Percentiles rank a stretch among this genome's conserved stretches.
These are phyloP conservation scores for Ischnus inquisitorius DNA, from an alignment of 2,888 invertebrate genomes.

Conservation along the genomic window DNA sequence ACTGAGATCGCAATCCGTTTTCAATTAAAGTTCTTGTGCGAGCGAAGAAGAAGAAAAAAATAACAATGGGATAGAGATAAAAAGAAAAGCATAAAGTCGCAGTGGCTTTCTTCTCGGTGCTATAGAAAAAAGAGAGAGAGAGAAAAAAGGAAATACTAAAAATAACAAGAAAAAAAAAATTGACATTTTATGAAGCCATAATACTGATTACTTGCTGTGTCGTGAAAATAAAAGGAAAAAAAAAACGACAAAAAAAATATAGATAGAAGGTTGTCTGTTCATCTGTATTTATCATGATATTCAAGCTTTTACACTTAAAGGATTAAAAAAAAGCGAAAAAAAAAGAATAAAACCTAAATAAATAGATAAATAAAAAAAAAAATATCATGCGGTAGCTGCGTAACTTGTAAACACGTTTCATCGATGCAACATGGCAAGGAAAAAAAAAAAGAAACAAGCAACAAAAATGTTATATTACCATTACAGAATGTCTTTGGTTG, in stretches of 20 bases:
- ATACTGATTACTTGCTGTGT: conserved; percentile 79
- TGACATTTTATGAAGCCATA: conserved; percentile 76
- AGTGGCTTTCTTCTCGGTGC: conserved; percentile 61
- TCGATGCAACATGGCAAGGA: conserved; percentile 67
- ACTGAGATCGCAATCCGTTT: conserved; percentile 40
- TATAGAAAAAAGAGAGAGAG: conserved; percentile 31
- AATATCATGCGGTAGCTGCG: conserved; percentile 65
- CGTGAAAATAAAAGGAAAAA: conserved; percentile 70
- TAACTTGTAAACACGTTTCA: conserved; percentile 66
- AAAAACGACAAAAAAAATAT: conserved; percentile 71
- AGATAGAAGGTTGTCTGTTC: conserved; percentile 81
- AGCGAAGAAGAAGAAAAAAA: conserved; percentile 44
- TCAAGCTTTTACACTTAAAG: conserved; percentile 84
- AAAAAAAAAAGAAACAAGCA: conserved; percentile 65
- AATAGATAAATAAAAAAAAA: conserved; percentile 50
- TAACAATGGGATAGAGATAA: conserved; percentile 41
- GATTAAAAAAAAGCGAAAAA: conserved; percentile 55
- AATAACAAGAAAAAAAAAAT: conserved; percentile 59
- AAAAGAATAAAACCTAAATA: conserved; percentile 18
- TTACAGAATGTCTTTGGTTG: conserved; percentile 72
- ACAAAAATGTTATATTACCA: conserved; percentile 57
- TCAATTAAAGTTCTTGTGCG: conserved; percentile 33
- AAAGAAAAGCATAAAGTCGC: conserved; percentile 11
- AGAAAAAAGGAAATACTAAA: conserved; percentile 37
- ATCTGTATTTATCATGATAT: conserved; percentile 83